A percentile compares a stretch with the other conserved stretches of the same genome.
Conservation (phyloP, 2,113 vertebrate genomes). For the Aspiorhynchus laticeps region DNA sequence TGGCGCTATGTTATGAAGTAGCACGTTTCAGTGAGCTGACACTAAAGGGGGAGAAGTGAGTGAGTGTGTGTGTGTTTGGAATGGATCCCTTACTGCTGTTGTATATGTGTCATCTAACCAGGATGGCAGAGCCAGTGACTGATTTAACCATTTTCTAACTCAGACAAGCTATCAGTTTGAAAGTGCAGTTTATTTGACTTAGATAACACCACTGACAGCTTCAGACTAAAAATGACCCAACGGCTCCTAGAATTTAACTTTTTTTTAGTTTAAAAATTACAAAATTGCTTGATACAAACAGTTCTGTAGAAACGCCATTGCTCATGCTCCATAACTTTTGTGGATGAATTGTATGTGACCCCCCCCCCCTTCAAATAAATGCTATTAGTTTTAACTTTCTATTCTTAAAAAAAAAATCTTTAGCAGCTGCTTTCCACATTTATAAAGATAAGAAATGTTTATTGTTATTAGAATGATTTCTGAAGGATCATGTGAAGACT, state of each 20-base stretch:
- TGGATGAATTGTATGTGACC: neutral
- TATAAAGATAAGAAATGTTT: neutral
- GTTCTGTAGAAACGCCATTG: neutral
- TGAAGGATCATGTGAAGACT: neutral
- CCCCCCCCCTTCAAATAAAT: too few species aligned
- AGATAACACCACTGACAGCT: conserved; percentile 8
- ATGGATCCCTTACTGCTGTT: neutral
- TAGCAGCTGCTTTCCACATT: neutral
- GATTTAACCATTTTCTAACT: conserved; percentile 1
- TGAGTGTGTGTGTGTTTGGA: conserved; percentile 27
- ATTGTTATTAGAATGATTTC: neutral
- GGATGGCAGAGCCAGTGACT: conserved; percentile 10
- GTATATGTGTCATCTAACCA: conserved; percentile 6
- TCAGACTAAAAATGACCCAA: neutral
- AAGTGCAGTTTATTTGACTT: neutral
- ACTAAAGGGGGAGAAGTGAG: conserved; percentile 14
- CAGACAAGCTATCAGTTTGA: neutral
- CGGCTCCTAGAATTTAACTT: neutral
- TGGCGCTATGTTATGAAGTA: conserved; percentile 35
- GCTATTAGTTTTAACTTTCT: neutral
- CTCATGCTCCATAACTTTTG: neutral
- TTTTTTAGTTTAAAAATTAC: neutral
- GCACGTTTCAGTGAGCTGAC: conserved; percentile 42
- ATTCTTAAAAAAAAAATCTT: neutral
- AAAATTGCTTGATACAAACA: neutral